Base-by-base conservation (phyloP, 1,140 invertebrate species). In the Brevipalpus yothersi region DNA sequence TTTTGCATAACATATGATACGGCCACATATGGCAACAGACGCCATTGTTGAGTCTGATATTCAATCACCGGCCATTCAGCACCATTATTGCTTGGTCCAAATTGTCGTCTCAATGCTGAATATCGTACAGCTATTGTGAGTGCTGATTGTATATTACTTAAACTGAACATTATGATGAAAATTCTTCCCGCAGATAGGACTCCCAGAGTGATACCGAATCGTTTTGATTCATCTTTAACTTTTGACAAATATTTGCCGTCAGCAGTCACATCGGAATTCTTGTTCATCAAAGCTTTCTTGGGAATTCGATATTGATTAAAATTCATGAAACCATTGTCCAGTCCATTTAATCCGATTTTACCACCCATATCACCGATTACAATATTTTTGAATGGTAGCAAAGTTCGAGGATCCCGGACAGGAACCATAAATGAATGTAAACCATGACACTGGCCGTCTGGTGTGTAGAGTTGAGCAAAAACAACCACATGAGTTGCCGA, bases 41-140 rank as follows among this genome's bases (percentile, higher is more conserved):
- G 77, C 77, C 86, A 88, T 86, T 94, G 88, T 86, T 78, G 63
- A 23, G 87, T 72, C 69, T 86, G 86, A 74, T 95, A 95, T 70
- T 94, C 88, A 58, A 96, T 72, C 53, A 94, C 81, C 31, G 89
- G 80, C 43, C 79, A 76, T 75, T 93, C 88, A 72, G 40, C n/a
- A 7, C 39, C 58, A 58, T 45, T 49, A 10, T 17, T 68, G 5
- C 31, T 31, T 9, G 80, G 79, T 7, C 86, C 86, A 72, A 94
- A 96, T 73, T 96, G 92, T 70, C 78, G 82, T 49, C 92, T 74
- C 0, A 84, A 82, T 4, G 84, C 86, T 45, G 86, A 84, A 74
- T 96, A 95, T 51, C 92, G 76, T 19, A 92, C 76, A 0, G 88
- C 86, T 63, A 95, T 92, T 0, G 81, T 77, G 2, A 92, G 69